phyloP scores from a whole-genome alignment of 53 echinoderm and acorn worm genomes.

The Antedon mediterranea region DNA sequence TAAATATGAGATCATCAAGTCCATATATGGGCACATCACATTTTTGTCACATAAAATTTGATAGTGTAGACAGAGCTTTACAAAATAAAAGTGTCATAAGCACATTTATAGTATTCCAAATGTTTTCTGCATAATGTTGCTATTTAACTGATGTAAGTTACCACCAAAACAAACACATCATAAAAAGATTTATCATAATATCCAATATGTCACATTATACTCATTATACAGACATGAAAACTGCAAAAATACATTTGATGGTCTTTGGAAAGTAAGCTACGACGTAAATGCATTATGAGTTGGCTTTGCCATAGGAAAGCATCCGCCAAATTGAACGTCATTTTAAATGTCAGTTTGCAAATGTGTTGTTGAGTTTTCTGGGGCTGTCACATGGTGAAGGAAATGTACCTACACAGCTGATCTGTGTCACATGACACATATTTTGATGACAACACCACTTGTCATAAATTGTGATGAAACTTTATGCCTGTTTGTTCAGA shows the following conservation, averaged over 20 bases:
- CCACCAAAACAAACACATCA: background rate
- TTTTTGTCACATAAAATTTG: too few relatives aligned
- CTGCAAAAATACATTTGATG: too few relatives aligned
- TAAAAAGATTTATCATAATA: background rate
- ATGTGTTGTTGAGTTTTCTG: background rate
- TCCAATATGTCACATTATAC: background rate
- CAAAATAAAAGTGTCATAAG: too few relatives aligned
- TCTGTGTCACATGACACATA: background rate
- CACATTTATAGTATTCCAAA: too few relatives aligned
- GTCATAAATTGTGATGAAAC: background rate
- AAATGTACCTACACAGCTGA: background rate
- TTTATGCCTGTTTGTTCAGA: background rate
- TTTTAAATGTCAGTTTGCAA: background rate
- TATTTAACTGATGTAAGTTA: too few relatives aligned
- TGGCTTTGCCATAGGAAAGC: background rate
- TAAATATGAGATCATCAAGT: too few relatives aligned
- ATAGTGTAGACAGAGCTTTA: too few relatives aligned
- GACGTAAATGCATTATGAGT: background rate
- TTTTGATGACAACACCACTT: background rate
- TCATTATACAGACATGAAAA: background rate
- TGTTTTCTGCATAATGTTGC: too few relatives aligned
- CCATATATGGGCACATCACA: too few relatives aligned
- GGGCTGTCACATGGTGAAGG: background rate
- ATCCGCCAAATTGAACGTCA: background rate
- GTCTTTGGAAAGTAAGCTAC: too few relatives aligned